Conservation (phyloP, 2,797 vertebrate species). For the Rhinichthys osculus region DNA sequence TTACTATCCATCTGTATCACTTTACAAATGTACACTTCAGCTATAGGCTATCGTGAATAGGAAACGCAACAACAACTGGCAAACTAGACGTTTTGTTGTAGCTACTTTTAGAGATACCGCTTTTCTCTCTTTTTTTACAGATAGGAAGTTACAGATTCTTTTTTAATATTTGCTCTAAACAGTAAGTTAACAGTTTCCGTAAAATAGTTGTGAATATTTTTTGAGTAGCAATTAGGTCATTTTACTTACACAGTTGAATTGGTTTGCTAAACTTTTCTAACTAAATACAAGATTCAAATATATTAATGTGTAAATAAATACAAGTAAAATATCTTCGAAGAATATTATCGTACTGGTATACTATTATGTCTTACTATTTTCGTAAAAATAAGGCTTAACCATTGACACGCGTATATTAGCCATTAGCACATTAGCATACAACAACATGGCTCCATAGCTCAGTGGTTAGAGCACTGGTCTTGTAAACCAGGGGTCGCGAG, state of each 20-base stretch:
- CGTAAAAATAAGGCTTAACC: no score
- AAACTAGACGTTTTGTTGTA: background rate
- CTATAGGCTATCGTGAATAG: background rate
- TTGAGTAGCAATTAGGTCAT: background rate
- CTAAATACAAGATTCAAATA: background rate
- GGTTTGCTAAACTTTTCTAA: background rate
- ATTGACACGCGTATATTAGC: background rate
- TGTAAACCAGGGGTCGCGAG: conserved; percentile 80
- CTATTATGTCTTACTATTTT: fast-evolving
- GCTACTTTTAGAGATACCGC: background rate
- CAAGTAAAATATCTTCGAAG: background rate
- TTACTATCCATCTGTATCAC: background rate
- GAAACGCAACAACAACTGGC: background rate
- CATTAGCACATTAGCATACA: fast-evolving
- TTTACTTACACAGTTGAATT: background rate
- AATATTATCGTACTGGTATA: no score
- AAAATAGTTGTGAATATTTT: background rate
- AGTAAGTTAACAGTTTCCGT: background rate
- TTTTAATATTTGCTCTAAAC: background rate
- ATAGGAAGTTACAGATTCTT: background rate
- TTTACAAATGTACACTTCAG: background rate
- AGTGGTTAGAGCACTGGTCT: conserved; percentile 81
- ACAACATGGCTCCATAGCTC: conserved; percentile 73
- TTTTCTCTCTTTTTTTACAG: no score
- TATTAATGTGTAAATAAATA: background rate